Conservation (phyloP, 2,888 invertebrate genomes). For the Mesopsocus fuscifrons region DNA sequence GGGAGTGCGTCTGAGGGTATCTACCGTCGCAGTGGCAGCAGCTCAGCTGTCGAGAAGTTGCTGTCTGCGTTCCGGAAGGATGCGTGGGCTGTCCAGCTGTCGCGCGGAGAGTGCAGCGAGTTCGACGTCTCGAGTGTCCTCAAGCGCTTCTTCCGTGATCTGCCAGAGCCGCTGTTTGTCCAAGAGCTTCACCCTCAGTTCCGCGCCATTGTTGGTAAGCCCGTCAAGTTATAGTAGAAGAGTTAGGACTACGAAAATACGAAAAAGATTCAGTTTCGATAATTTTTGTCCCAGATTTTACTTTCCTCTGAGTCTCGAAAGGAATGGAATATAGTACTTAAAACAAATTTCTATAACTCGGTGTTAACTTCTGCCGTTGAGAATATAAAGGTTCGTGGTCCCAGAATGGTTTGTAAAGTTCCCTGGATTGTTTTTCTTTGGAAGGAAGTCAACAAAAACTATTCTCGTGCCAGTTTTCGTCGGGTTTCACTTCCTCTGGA, state of each 20-base stretch:
- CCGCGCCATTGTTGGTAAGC: conserved; percentile 43
- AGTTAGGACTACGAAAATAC: too few species aligned
- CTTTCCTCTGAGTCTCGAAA: neutral
- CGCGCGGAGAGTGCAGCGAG: conserved; percentile 52
- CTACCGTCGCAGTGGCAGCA: conserved; percentile 67
- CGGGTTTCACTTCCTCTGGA: too few species aligned
- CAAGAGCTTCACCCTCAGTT: conserved; percentile 46
- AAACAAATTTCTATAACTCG: too few species aligned
- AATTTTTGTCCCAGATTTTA: neutral
- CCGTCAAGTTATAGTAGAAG: too few species aligned
- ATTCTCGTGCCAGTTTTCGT: too few species aligned
- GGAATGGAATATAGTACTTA: too few species aligned
- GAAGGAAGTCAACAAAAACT: too few species aligned
- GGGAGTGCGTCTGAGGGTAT: conserved; percentile 74
- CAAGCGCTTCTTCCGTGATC: conserved; percentile 74
- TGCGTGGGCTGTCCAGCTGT: conserved; percentile 69
- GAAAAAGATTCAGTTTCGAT: neutral
- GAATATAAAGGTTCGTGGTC: too few species aligned
- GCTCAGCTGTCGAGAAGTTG: conserved; percentile 49
- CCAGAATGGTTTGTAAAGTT: too few species aligned
- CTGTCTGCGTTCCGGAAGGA: conserved; percentile 57
- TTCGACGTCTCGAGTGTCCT: conserved; percentile 78
- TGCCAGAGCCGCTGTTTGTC: conserved; percentile 67
- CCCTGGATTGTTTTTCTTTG: too few species aligned
- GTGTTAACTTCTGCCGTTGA: too few species aligned